Conservation (phyloP, 2,888 invertebrate species). For the Pyrocoelia pectoralis region DNA sequence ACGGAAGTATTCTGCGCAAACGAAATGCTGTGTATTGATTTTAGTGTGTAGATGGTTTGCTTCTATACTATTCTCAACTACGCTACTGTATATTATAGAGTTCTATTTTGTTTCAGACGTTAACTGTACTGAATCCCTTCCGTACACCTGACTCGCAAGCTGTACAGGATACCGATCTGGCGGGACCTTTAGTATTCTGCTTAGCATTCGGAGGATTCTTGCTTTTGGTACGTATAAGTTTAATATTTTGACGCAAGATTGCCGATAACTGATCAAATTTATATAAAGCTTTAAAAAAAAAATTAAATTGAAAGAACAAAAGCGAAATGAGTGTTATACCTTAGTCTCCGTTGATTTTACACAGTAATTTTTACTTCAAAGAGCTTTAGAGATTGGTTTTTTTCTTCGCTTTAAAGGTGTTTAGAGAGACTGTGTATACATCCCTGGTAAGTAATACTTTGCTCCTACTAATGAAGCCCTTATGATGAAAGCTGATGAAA, state of each 20-base stretch:
- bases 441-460: background rate
- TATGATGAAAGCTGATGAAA: background rate
- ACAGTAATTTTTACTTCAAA: background rate
- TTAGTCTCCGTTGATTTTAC: background rate
- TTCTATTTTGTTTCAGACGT: conserved; percentile 60
- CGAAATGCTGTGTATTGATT: too few relatives aligned
- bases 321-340: background rate
- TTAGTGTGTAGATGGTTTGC: too few relatives aligned
- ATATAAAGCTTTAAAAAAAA: background rate
- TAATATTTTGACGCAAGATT: too few relatives aligned
- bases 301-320: background rate
- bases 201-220: conserved; percentile 72
- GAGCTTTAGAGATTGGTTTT: background rate
- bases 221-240: conserved; percentile 57
- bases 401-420: background rate
- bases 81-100: too few relatives aligned
- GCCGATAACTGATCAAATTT: too few relatives aligned
- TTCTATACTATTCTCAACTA: too few relatives aligned
- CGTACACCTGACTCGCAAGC: conserved; percentile 66
- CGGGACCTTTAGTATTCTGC: conserved; percentile 80
- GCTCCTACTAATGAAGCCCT: background rate
- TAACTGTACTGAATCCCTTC: conserved; percentile 77
- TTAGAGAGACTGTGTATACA: too few relatives aligned
- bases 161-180: conserved; percentile 74
- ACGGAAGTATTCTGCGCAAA: too few relatives aligned